Evolutionary conservation across 2,888 invertebrate species (phyloP).

Genomic region (Blera fallax): DNA sequence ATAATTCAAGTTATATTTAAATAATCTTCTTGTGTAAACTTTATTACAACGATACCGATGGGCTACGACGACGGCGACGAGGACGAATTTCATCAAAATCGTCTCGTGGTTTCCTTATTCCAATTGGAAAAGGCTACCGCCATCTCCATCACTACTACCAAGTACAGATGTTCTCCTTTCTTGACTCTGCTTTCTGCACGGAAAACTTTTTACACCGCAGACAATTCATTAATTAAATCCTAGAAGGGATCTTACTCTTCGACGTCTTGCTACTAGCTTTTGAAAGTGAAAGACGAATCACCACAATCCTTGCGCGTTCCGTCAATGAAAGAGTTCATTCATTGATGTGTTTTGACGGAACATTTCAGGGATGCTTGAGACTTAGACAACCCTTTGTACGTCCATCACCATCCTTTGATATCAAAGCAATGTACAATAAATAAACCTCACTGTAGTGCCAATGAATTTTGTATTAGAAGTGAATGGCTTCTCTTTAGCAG

Average conservation of each 20-base stretch:
- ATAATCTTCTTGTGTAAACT: slow-evolving; percentile 52
- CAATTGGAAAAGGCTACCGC: slow-evolving; percentile 6
- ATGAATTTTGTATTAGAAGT: slow-evolving; percentile 22
- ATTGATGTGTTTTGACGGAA: slow-evolving; percentile 14
- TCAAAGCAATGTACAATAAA: not conserved
- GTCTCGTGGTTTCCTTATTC: slow-evolving; percentile 31
- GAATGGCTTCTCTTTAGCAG: not conserved
- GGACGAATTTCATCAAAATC: slow-evolving; percentile 21
- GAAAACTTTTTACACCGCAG: slow-evolving; percentile 58
- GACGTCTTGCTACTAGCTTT: not conserved
- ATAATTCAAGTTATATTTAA: slow-evolving; percentile 56
- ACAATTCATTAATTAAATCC: slow-evolving; percentile 72
- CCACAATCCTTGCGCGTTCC: not conserved
- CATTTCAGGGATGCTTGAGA: slow-evolving; percentile 9
- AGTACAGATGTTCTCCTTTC: not conserved
- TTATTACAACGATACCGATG: not conserved
- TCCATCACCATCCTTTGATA: not conserved
- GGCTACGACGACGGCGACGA: not conserved
- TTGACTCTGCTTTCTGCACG: slow-evolving; percentile 43
- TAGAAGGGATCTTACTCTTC: slow-evolving; percentile 20
- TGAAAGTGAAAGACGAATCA: slow-evolving; percentile 41
- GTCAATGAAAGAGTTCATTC: slow-evolving; percentile 45
- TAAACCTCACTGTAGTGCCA: not conserved
- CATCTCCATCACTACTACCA: not conserved
- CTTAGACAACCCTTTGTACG: not conserved